phyloP scores from a whole-genome alignment of 1,140 invertebrate species.

The Saccostrea glomerata region DNA sequence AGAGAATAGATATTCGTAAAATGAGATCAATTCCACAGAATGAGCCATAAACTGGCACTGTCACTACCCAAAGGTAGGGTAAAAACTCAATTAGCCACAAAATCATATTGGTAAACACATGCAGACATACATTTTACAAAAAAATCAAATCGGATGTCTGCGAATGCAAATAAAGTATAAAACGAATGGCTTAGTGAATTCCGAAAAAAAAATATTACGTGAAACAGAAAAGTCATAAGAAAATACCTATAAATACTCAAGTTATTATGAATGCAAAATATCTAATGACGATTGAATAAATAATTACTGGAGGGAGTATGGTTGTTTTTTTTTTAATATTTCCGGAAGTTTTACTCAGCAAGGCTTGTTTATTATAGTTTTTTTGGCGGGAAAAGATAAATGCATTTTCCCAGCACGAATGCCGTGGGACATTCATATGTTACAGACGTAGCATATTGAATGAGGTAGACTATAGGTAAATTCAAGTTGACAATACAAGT shows the following conservation, averaged over 20 bases:
- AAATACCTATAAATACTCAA: neutral
- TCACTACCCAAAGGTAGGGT: slow-evolving; percentile 63
- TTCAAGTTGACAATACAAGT: too few species aligned
- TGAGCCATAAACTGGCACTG: slow-evolving; percentile 60
- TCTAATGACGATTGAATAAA: too few species aligned
- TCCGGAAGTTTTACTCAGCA: neutral
- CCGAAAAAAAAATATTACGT: neutral
- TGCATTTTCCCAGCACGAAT: neutral
- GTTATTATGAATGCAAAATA: neutral
- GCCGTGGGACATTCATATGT: too few species aligned
- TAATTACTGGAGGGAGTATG: too few species aligned
- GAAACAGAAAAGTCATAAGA: neutral
- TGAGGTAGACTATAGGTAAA: too few species aligned
- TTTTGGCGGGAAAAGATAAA: neutral
- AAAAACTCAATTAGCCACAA: slow-evolving; percentile 60
- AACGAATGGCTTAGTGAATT: neutral
- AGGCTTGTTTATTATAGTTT: neutral
- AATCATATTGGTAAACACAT: slow-evolving; percentile 58
- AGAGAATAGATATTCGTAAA: slow-evolving; percentile 58
- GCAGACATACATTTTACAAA: neutral
- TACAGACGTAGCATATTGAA: too few species aligned
- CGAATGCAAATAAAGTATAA: neutral
- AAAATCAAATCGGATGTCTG: slow-evolving; percentile 3
- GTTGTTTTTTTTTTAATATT: neutral
- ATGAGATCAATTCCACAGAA: slow-evolving; percentile 64